phyloP scores from a whole-genome alignment of 2,797 vertebrate species.

The Percopsis omiscomaycus region DNA sequence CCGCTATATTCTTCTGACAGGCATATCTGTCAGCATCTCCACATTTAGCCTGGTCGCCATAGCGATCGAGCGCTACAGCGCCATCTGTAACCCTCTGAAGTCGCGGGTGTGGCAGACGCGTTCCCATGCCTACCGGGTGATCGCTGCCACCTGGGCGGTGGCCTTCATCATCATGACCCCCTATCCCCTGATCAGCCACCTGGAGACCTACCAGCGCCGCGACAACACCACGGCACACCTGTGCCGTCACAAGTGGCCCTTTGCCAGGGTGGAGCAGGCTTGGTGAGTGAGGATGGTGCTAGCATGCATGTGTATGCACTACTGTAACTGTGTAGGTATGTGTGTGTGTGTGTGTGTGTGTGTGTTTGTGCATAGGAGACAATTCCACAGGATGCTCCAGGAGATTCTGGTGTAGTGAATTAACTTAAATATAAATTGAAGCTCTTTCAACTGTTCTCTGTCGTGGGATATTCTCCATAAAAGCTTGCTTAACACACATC shows the following conservation, averaged over 20 bases:
- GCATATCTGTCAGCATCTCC: slow-evolving; percentile 95
- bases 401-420: no score
- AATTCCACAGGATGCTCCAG: neutral
- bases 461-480: no score
- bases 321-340: neutral
- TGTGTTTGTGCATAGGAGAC: neutral
- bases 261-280: slow-evolving; percentile 76
- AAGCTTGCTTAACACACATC: no score
- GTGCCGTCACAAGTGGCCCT: slow-evolving; percentile 86
- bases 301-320: slow-evolving; percentile 1
- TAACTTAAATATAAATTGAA: no score
- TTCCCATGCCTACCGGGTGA: slow-evolving; percentile 93
- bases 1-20: slow-evolving; percentile 64
- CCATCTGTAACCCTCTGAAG: slow-evolving; percentile 94
- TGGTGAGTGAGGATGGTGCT: slow-evolving; percentile 77
- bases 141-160: slow-evolving; percentile 87
- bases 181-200: slow-evolving; percentile 86
- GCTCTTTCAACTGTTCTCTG: no score
- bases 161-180: slow-evolving; percentile 91
- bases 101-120: slow-evolving; percentile 94
- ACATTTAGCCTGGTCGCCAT: slow-evolving; percentile 96
- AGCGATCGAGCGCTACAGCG: slow-evolving; percentile 93
- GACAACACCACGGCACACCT: slow-evolving; percentile 70
- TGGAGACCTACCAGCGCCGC: slow-evolving; percentile 51
- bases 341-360: slow-evolving; percentile 1